Evolutionary conservation across 2,888 invertebrate species (phyloP), one percentile per base, ranked within the genome.

Genomic region (Pilophorus perplexus): DNA sequence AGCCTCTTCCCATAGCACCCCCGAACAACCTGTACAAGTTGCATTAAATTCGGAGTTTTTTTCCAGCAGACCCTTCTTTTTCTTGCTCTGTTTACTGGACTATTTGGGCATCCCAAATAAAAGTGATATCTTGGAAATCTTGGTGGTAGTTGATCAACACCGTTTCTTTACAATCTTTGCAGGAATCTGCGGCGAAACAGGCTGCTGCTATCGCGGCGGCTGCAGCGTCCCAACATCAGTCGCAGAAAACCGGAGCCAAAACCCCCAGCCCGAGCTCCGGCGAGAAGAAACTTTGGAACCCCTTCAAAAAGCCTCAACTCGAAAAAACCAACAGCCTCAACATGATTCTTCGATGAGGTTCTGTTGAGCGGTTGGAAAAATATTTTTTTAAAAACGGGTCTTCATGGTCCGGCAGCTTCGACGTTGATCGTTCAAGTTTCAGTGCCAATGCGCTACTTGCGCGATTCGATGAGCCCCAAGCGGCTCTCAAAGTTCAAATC

Each of bases 221-320:
- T 3, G 40, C 4, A 40, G 4, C 3, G 16, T 3, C 40, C 16
- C 46, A 46, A 18, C 6, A 16, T 18, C 27, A 50, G n/a, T 27
- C 16, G 28, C 50, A 16, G 27, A 50, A 50, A n/a, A 4, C 3
- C 4, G 23, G 27, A 50, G 40, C 48, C 18, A 60, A 60, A 16
- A 46, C 42, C 6, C 60, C 60, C 5, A 60, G 60, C 46, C 60
- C 60, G 18, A 16, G 16, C 3, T 60, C 60, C 14, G 44, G 64
- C 23, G 64, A 64, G 14, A 64, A 64, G 25, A 64, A 64, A 20
- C 12, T 64, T 14, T 64, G 64, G 64, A 64, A 64, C 40, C 64
- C 64, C 16, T 64, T 64, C 40, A 48, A 52, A 18, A 64, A 52
- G 16, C 48, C 64, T 2, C 42, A 42, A 46, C 37, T 60, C n/a